Evolutionary conservation across 1,140 invertebrate genomes (phyloP).

Genomic region (Gonioctena quinquepunctata): DNA sequence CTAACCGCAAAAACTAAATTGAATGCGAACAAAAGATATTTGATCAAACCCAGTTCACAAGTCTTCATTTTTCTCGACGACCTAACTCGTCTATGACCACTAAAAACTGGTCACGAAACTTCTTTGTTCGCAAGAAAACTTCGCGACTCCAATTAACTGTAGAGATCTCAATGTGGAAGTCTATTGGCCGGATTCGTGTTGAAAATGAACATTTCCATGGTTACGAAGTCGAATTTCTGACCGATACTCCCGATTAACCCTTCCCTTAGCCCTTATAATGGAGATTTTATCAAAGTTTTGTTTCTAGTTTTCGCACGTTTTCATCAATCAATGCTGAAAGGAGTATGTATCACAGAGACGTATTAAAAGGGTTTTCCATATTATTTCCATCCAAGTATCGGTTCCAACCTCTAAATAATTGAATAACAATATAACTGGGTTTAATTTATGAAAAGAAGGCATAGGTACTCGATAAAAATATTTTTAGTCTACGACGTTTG

Average conservation of each 20-base stretch:
- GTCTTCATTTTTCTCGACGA: slow-evolving; percentile 56
- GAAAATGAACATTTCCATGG: slow-evolving; percentile 20
- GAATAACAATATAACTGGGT: no score
- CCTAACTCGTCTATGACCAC: slow-evolving; percentile 1
- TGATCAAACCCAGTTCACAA: slow-evolving; percentile 68
- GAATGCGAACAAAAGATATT: slow-evolving; percentile 73
- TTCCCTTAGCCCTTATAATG: slow-evolving; percentile 10
- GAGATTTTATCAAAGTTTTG: slow-evolving; percentile 22
- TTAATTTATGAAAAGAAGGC: no score
- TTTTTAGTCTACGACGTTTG: no score
- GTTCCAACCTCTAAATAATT: no score
- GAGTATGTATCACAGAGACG: background rate
- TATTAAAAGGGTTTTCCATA: background rate
- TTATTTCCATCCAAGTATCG: no score
- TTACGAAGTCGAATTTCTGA: slow-evolving; percentile 7
- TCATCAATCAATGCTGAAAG: background rate
- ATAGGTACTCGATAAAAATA: no score
- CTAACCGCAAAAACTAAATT: slow-evolving; percentile 76
- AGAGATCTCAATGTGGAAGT: background rate
- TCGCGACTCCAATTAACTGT: background rate
- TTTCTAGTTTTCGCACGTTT: slow-evolving; percentile 3
- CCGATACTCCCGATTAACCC: background rate
- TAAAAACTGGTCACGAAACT: background rate
- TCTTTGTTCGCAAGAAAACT: background rate
- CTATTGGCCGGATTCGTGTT: slow-evolving; percentile 27